phyloP scores from a whole-genome alignment of 2,797 vertebrate species.

The Lindbergichthys nudifrons region DNA sequence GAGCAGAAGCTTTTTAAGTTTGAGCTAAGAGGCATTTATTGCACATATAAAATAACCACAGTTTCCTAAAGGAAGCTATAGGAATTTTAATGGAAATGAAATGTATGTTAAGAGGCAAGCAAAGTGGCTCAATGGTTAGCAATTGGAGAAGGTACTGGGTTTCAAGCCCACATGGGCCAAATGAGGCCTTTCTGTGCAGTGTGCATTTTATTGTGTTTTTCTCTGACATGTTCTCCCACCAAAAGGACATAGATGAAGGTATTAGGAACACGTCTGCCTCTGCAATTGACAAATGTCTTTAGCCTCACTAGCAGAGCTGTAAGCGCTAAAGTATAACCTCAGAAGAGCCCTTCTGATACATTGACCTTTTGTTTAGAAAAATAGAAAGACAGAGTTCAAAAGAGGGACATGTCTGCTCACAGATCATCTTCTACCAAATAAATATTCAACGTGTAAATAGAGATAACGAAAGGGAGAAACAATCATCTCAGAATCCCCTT shows the following conservation, averaged over 20 bases:
- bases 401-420: slow-evolving; percentile 57
- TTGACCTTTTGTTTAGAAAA: not conserved
- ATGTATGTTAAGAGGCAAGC: slow-evolving; percentile 25
- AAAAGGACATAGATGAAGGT: not conserved
- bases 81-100: slow-evolving; percentile 44
- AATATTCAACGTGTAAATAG: slow-evolving; percentile 32
- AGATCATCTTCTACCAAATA: slow-evolving; percentile 36
- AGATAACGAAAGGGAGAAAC: slow-evolving; percentile 52
- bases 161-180: slow-evolving; percentile 46
- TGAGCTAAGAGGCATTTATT: slow-evolving; percentile 61
- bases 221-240: slow-evolving; percentile 32
- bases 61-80: slow-evolving; percentile 52
- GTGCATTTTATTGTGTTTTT: slow-evolving; percentile 20
- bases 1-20: slow-evolving; percentile 65
- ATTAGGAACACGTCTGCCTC: not conserved
- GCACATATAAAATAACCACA: slow-evolving; percentile 63
- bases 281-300: slow-evolving; percentile 36
- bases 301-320: slow-evolving; percentile 10
- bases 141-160: slow-evolving; percentile 31
- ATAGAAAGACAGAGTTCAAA: not conserved
- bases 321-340: slow-evolving; percentile 1
- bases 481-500: slow-evolving; percentile 66
- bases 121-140: slow-evolving; percentile 30
- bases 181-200: slow-evolving; percentile 31
- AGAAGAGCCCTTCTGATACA: not conserved